phyloP scores from a whole-genome alignment of 2,888 invertebrate genomes.

The Thelaira solivaga region DNA sequence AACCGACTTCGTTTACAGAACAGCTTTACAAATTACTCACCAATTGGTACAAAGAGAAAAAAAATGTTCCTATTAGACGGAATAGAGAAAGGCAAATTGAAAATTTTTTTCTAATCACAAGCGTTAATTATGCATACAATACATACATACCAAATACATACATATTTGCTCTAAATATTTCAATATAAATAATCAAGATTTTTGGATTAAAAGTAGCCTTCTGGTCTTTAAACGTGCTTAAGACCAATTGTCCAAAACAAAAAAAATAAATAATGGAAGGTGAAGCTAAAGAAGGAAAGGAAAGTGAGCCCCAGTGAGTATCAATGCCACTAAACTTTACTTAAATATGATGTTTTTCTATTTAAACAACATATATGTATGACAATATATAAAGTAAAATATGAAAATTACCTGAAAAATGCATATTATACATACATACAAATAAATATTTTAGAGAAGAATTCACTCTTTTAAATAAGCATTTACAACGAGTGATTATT shows the following conservation, averaged over 20 bases:
- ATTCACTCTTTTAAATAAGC: neutral
- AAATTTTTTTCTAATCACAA: too few species aligned
- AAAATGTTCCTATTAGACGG: too few species aligned
- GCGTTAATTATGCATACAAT: neutral
- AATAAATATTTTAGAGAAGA: neutral
- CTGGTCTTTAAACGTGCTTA: constrained; percentile 9
- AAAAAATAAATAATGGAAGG: too few species aligned
- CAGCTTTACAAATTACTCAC: too few species aligned
- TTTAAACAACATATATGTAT: neutral
- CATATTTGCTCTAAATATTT: neutral
- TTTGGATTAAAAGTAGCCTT: constrained; percentile 42
- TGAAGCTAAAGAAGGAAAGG: constrained; percentile 52
- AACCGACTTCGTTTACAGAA: too few species aligned
- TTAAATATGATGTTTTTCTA: neutral
- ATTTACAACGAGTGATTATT: neutral
- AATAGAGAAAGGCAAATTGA: too few species aligned
- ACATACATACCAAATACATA: neutral
- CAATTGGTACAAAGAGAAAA: too few species aligned
- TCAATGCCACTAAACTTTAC: neutral
- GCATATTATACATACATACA: neutral
- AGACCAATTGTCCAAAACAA: constrained; percentile 22
- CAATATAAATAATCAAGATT: constrained; percentile 18
- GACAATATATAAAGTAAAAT: neutral
- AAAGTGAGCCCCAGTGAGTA: constrained; percentile 52
- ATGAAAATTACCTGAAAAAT: neutral